Percentiles rank a stretch among this genome's conserved stretches.
Conservation (phyloP, 1,140 invertebrate species). For the Drepana arcuata region DNA sequence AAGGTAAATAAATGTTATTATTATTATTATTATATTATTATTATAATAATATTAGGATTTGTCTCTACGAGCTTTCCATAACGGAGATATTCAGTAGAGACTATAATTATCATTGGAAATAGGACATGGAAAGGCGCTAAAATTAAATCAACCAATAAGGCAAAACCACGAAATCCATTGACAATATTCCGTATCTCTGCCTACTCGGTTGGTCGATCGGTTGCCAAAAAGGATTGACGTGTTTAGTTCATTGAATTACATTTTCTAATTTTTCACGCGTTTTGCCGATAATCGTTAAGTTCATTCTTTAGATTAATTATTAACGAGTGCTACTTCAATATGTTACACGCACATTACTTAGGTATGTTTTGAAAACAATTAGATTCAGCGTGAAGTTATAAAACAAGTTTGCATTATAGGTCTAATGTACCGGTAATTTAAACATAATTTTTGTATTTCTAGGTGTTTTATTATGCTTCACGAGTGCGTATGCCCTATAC, state of each 20-base stretch:
- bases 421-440: slow-evolving; percentile 28
- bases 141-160: slow-evolving; percentile 44
- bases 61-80: too few species aligned
- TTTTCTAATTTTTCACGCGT: too few species aligned
- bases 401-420: slow-evolving; percentile 14
- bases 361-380: slow-evolving; percentile 52
- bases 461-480: slow-evolving; percentile 49
- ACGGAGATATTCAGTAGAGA: too few species aligned
- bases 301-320: too few species aligned
- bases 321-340: too few species aligned
- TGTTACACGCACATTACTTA: slow-evolving; percentile 39
- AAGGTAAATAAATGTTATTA: too few species aligned
- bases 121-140: too few species aligned
- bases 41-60: too few species aligned
- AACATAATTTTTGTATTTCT: slow-evolving; percentile 25
- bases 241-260: slow-evolving; percentile 34
- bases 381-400: slow-evolving; percentile 29
- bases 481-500: slow-evolving; percentile 80
- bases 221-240: slow-evolving; percentile 46
- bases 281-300: slow-evolving; percentile 16
- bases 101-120: too few species aligned
- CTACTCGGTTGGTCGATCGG: too few species aligned
- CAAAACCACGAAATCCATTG: slow-evolving; percentile 61
- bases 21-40: too few species aligned
- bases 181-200: slow-evolving; percentile 46